A percentile compares a stretch with the other conserved stretches of the same genome.
Conservation (phyloP, 2,888 invertebrate genomes). For the Cosmorhoe ocellata region DNA sequence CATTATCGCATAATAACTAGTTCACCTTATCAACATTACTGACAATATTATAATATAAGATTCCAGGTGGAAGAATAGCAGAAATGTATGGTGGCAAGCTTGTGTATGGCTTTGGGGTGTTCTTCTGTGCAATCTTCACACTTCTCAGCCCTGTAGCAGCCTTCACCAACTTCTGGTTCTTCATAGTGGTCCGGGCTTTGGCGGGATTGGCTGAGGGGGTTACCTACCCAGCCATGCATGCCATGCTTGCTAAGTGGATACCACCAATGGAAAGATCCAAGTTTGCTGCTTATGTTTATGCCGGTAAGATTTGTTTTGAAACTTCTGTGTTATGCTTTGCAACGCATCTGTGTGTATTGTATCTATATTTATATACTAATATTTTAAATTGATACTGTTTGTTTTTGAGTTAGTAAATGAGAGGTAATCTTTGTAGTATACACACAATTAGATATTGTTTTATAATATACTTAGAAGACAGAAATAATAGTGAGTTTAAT, state of each 20-base stretch:
- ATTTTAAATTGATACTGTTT: too few relatives aligned
- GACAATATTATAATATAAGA: slow-evolving; percentile 40
- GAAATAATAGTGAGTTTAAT: too few relatives aligned
- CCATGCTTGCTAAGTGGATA: slow-evolving; percentile 95
- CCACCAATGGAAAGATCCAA: slow-evolving; percentile 95
- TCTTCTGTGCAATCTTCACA: slow-evolving; percentile 91
- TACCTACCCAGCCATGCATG: slow-evolving; percentile 97
- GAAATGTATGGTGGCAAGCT: slow-evolving; percentile 94
- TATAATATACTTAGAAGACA: too few relatives aligned
- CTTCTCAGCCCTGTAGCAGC: slow-evolving; percentile 93
- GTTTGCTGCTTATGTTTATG: slow-evolving; percentile 93
- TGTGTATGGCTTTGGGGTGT: slow-evolving; percentile 91
- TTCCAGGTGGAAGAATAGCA: slow-evolving; percentile 91
- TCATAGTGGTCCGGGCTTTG: slow-evolving; percentile 88
- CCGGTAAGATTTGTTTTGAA: slow-evolving; percentile 77
- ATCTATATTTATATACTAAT: too few relatives aligned
- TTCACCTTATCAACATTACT: too few relatives aligned
- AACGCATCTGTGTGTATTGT: too few relatives aligned
- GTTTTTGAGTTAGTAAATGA: too few relatives aligned
- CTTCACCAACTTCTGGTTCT: slow-evolving; percentile 83
- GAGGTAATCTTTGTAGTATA: too few relatives aligned
- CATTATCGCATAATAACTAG: too few relatives aligned
- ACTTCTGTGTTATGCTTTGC: too few relatives aligned
- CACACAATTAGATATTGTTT: too few relatives aligned
- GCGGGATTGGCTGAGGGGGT: slow-evolving; percentile 95